Conservation (phyloP, 2,113 vertebrate genomes). For the Pseudonaja textilis region DNA sequence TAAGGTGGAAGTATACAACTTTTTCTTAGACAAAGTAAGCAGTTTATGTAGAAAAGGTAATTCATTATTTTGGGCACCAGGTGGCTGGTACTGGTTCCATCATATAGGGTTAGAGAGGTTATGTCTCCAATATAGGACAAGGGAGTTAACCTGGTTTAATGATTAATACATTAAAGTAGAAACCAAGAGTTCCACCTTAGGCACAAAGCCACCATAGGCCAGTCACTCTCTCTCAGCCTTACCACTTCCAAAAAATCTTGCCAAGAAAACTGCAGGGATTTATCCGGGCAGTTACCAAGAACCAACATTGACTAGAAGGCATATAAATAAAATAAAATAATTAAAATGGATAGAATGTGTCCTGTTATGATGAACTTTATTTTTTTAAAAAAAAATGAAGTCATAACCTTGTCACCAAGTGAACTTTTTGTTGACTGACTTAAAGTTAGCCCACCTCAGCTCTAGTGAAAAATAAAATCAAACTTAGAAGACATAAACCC, state of each 20-base stretch:
- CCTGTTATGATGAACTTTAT: conserved; percentile 44
- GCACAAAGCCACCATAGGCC: neutral
- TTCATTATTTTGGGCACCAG: conserved; percentile 48
- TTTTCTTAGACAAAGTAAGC: conserved; percentile 59
- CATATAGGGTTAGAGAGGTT: conserved; percentile 38
- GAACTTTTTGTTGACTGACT: conserved; percentile 17
- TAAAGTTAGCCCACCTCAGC: conserved; percentile 26
- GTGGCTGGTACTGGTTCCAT: conserved; percentile 39
- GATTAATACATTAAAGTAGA: neutral
- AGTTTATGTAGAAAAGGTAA: conserved; percentile 57
- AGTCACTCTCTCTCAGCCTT: neutral
- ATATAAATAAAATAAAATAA: neutral
- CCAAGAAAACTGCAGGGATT: neutral
- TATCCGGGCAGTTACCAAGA: neutral
- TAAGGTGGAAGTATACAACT: conserved; percentile 11
- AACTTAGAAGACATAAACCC: conserved; percentile 24
- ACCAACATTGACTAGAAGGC: neutral
- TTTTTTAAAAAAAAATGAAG: conserved; percentile 23
- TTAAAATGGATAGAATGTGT: conserved; percentile 25
- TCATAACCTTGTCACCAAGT: conserved; percentile 40
- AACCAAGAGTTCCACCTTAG: neutral
- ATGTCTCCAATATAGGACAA: neutral
- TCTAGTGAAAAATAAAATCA: neutral
- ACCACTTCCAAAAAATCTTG: neutral
- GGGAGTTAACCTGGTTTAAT: neutral